Conservation (phyloP, 2,888 invertebrate genomes). For the Notodromas monacha region DNA sequence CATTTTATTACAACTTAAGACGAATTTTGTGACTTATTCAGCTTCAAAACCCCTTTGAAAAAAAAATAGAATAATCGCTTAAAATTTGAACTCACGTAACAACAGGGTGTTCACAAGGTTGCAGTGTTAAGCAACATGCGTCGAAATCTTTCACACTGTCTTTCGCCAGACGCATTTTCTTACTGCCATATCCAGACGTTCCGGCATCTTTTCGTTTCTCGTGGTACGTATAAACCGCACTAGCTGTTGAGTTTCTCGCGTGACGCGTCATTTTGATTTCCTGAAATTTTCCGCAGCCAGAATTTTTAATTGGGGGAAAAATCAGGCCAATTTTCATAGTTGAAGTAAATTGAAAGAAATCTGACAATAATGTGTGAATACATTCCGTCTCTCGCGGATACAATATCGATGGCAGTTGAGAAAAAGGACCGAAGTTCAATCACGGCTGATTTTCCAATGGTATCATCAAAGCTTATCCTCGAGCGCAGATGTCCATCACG, state of each 20-base stretch:
- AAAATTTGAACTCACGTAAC: conserved; percentile 36
- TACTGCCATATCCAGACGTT: conserved; percentile 54
- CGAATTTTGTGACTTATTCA: background rate
- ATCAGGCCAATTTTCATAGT: background rate
- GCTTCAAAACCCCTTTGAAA: too few species aligned
- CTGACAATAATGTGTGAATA: too few species aligned
- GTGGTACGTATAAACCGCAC: conserved; percentile 88
- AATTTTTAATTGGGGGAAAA: background rate
- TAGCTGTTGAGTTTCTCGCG: conserved; percentile 89
- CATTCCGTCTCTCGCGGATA: too few species aligned
- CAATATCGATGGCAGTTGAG: too few species aligned
- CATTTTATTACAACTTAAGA: too few species aligned
- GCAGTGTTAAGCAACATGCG: conserved; percentile 79
- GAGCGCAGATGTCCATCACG: too few species aligned
- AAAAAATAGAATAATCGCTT: background rate
- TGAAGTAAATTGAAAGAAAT: too few species aligned
- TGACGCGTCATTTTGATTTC: conserved; percentile 46
- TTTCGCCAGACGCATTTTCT: conserved; percentile 40
- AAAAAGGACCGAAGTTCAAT: too few species aligned
- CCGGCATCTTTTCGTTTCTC: conserved; percentile 86
- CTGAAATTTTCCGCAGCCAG: background rate
- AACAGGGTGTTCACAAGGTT: conserved; percentile 77
- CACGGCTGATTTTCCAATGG: too few species aligned
- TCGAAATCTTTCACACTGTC: conserved; percentile 86
- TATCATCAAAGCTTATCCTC: too few species aligned